Evolutionary conservation across 2,888 invertebrate genomes (phyloP).

Genomic region (Epistrophe grossulariae): DNA sequence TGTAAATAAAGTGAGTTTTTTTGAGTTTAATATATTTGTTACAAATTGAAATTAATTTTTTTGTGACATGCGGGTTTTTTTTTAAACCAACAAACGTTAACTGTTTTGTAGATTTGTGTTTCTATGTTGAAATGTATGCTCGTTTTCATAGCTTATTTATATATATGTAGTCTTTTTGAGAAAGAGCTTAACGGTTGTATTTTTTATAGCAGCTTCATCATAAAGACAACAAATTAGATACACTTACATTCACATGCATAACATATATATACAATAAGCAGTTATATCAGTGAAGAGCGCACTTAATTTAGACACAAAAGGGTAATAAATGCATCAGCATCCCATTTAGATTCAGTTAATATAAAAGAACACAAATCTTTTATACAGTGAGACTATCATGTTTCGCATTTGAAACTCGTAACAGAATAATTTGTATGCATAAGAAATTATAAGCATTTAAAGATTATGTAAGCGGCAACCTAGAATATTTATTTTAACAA

Average conservation of each 20-base stretch:
- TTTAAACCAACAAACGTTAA: neutral
- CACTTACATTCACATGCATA: slow-evolving; percentile 29
- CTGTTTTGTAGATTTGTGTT: neutral
- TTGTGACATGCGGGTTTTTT: neutral
- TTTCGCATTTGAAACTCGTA: slow-evolving; percentile 37
- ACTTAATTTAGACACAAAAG: slow-evolving; percentile 59
- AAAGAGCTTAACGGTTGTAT: neutral
- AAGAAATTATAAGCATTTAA: slow-evolving; percentile 19
- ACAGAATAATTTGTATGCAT: slow-evolving; percentile 18
- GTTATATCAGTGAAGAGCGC: slow-evolving; percentile 21
- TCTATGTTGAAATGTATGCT: neutral
- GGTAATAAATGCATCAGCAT: slow-evolving; percentile 52
- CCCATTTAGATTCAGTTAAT: slow-evolving; percentile 37
- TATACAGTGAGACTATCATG: slow-evolving; percentile 43
- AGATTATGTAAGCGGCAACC: slow-evolving; percentile 20
- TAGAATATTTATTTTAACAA: slow-evolving; percentile 3
- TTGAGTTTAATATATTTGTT: neutral
- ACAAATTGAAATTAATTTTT: neutral
- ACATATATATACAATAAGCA: neutral
- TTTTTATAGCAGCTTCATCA: slow-evolving; percentile 37
- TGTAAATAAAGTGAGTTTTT: neutral
- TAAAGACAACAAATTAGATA: slow-evolving; percentile 43
- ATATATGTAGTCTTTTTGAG: neutral
- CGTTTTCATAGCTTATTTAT: neutral
- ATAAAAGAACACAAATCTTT: slow-evolving; percentile 29